These are phyloP conservation scores for Pipra filicauda DNA, from an alignment of 2,113 vertebrate species.

Conservation along the genomic window DNA sequence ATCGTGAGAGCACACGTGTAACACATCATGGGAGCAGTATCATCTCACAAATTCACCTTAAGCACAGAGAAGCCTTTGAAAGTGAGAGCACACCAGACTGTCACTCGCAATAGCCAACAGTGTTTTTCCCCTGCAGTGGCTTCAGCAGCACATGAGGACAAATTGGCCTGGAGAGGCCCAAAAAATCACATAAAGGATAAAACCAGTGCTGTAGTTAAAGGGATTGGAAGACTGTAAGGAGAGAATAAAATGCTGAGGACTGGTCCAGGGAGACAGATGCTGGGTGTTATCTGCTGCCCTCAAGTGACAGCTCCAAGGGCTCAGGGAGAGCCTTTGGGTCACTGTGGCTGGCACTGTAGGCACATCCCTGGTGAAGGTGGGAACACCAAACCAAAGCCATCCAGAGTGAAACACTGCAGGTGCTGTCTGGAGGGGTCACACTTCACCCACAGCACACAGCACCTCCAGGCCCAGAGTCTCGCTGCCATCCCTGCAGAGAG, in stretches of 20 bases:
- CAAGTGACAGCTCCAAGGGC: neutral
- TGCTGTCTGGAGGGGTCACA: neutral
- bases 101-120: neutral
- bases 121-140: neutral
- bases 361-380: neutral
- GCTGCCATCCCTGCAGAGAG: neutral
- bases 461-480: neutral
- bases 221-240: neutral
- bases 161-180: neutral
- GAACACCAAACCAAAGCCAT: neutral
- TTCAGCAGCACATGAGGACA: neutral
- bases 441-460: neutral
- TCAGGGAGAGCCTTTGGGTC: neutral
- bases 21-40: neutral
- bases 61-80: neutral
- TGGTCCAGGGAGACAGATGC: neutral
- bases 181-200: neutral
- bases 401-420: neutral
- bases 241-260: neutral
- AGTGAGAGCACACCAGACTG: neutral
- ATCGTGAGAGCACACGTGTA: neutral
- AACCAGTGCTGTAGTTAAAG: neutral
- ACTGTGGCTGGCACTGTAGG: fast-evolving
- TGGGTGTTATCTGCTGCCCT: neutral
- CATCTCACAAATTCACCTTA: neutral